Conservation (phyloP, 30 jellyfish, hydroid and myxozoan genomes). For the Chironex yamaguchii region DNA sequence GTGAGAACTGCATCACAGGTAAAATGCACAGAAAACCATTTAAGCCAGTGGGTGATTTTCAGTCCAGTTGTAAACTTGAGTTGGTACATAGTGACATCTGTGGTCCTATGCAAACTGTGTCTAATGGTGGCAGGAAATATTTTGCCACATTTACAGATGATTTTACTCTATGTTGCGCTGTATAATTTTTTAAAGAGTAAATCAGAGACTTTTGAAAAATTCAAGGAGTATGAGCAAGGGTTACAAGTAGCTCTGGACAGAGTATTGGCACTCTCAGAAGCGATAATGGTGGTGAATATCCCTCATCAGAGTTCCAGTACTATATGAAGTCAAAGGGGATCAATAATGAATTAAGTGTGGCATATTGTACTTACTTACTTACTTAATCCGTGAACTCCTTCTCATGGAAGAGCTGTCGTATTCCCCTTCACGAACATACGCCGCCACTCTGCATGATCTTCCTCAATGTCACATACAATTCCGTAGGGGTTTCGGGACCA, state of each 20-base stretch:
- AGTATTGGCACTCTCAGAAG: constrained; percentile 29
- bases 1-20: background rate
- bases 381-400: too few species aligned
- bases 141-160: constrained; percentile 52
- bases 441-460: too few species aligned
- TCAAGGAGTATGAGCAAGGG: constrained; percentile 32
- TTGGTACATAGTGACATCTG: constrained; percentile 71
- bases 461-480: too few species aligned
- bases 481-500: too few species aligned
- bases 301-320: constrained; percentile 55
- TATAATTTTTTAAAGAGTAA: constrained; percentile 29
- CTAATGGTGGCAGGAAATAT: constrained; percentile 49
- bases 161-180: background rate
- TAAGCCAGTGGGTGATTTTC: constrained; percentile 52
- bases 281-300: constrained; percentile 79
- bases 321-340: constrained; percentile 20
- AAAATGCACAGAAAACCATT: constrained; percentile 3
- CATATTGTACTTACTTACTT: too few species aligned
- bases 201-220: constrained; percentile 46
- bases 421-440: too few species aligned
- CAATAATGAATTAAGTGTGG: background rate
- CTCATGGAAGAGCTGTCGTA: too few species aligned
- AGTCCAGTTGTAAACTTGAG: constrained; percentile 26
- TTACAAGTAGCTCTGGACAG: constrained; percentile 36
- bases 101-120: constrained; percentile 44